Percentiles rank a stretch among this genome's conserved stretches.
These are phyloP conservation scores for Atta texana DNA, from an alignment of 1,140 invertebrate species.

Conservation along the genomic window DNA sequence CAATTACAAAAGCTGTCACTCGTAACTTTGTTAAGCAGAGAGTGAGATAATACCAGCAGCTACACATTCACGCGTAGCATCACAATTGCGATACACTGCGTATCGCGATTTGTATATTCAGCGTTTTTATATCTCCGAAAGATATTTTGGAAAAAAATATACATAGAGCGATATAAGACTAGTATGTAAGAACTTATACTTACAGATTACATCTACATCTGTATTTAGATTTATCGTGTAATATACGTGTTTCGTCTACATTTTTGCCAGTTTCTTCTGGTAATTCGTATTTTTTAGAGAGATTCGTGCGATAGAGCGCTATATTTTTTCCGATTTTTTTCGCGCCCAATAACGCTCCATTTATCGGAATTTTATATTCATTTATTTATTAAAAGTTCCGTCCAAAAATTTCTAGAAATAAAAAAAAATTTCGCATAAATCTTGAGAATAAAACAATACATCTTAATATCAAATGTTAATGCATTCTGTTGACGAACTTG, in stretches of 20 bases:
- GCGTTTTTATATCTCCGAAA: slow-evolving; percentile 30
- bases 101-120: slow-evolving; percentile 23
- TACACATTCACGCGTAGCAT: neutral
- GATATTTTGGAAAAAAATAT: slow-evolving; percentile 27
- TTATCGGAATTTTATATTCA: neutral
- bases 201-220: neutral
- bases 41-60: neutral
- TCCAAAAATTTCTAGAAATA: neutral
- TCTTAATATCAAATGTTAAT: neutral
- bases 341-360: neutral
- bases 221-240: slow-evolving; percentile 17
- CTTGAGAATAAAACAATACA: neutral
- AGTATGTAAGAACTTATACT: neutral
- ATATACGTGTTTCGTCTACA: neutral
- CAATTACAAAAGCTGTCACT: slow-evolving; percentile 20
- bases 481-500: neutral
- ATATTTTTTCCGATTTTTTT: slow-evolving; percentile 10
- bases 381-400: neutral
- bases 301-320: neutral
- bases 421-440: neutral
- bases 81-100: neutral
- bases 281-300: slow-evolving; percentile 2
- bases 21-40: slow-evolving; percentile 16
- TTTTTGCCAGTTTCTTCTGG: neutral
- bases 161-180: slow-evolving; percentile 24